A percentile compares a stretch with the other conserved stretches of the same genome.
Evolutionary conservation across 2,113 vertebrate genomes (phyloP).

Genomic region (Heterotis niloticus): DNA sequence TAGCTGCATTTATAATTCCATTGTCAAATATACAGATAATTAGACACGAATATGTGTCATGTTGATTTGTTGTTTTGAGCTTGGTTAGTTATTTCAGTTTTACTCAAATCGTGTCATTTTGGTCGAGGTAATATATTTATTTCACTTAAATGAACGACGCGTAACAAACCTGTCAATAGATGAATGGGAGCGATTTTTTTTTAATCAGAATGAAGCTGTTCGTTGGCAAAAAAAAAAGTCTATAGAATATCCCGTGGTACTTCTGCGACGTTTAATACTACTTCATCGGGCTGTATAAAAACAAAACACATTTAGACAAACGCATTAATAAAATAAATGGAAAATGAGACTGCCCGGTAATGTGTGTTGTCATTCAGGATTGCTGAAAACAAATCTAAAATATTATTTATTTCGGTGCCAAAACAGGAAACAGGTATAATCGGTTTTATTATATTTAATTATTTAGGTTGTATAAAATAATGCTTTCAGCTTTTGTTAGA

Average conservation of each 20-base stretch:
- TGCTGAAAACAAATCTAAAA: too few species aligned
- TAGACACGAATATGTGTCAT: background rate
- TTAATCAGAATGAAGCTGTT: background rate
- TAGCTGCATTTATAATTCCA: background rate
- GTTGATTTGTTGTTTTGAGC: background rate
- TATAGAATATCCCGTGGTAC: background rate
- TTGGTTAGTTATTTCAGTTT: slow-evolving; percentile 16
- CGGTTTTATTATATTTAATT: too few species aligned
- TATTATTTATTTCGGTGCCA: too few species aligned
- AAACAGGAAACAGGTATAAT: too few species aligned
- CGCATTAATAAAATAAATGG: background rate
- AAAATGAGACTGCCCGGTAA: background rate
- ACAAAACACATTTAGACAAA: background rate
- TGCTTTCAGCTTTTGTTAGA: too few species aligned
- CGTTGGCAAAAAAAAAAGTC: background rate
- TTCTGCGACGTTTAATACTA: background rate
- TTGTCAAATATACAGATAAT: background rate
- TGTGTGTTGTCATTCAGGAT: too few species aligned
- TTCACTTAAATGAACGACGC: background rate
- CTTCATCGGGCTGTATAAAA: background rate
- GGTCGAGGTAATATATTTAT: background rate
- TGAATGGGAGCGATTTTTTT: background rate
- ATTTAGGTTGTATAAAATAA: too few species aligned
- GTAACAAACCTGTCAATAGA: slow-evolving; percentile 12
- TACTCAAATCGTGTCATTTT: background rate